Percentiles rank a stretch among this genome's conserved stretches.
Evolutionary conservation across 1,140 invertebrate genomes (phyloP).

Genomic region (Papilio xuthus): DNA sequence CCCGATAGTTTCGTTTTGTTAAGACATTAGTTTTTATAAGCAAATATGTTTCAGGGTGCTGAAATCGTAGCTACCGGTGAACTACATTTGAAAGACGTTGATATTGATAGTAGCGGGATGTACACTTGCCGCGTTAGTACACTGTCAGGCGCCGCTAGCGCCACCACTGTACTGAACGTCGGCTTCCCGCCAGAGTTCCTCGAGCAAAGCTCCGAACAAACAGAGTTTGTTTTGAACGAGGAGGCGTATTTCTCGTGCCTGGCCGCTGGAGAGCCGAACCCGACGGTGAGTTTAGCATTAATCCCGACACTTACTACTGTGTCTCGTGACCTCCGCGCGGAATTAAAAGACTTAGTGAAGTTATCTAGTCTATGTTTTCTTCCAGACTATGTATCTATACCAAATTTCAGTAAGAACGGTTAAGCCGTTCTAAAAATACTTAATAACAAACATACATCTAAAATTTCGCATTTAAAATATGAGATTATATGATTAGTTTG

Average conservation of each 20-base stretch:
- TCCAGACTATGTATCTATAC: too few species aligned
- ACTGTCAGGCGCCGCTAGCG: slow-evolving; percentile 39
- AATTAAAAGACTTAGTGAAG: too few species aligned
- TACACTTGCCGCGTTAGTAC: slow-evolving; percentile 56
- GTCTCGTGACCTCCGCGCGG: too few species aligned
- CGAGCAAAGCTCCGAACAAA: slow-evolving; percentile 39
- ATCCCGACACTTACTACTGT: too few species aligned
- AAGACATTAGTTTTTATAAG: not conserved
- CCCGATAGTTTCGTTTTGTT: too few species aligned
- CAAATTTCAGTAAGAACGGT: too few species aligned
- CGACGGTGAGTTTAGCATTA: not conserved
- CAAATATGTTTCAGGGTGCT: slow-evolving; percentile 41
- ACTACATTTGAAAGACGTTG: slow-evolving; percentile 40
- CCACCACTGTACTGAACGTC: slow-evolving; percentile 42
- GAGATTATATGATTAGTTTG: too few species aligned
- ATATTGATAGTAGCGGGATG: slow-evolving; percentile 40
- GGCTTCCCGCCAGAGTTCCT: slow-evolving; percentile 47
- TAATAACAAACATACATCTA: too few species aligned
- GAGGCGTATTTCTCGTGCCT: slow-evolving; percentile 44
- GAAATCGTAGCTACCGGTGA: slow-evolving; percentile 37
- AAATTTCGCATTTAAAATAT: too few species aligned
- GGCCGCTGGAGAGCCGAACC: slow-evolving; percentile 36
- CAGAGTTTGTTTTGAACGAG: slow-evolving; percentile 38
- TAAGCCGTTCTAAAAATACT: too few species aligned
- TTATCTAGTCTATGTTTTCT: too few species aligned